Base-by-base conservation (phyloP, 1,140 invertebrate species). In the Ladona fulva region DNA sequence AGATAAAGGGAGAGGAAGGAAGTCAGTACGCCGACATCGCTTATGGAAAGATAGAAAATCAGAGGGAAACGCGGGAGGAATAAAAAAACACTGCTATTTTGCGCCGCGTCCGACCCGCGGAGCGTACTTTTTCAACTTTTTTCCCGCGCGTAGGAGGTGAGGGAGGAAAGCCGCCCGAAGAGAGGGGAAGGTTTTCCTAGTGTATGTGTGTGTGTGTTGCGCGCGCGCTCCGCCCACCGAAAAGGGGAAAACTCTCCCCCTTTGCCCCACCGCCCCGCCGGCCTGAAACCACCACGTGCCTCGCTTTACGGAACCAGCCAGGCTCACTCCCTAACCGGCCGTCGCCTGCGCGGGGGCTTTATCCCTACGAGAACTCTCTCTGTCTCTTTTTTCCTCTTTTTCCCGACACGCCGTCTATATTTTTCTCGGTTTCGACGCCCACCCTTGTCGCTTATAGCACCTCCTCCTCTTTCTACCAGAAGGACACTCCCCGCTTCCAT, bases 101-200 rank as follows among this genome's bases (percentile, higher is more conserved):
- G 1, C 29, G 1, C 8, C 29, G n/a, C n/a, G n/a, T n/a, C n/a
- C n/a, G n/a, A n/a, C n/a, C n/a, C n/a, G n/a, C n/a, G n/a, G n/a
- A n/a, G n/a, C n/a, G 29, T 37, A 37, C 29, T 37, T 37, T 37
- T 37, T 37, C 29, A 37, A 37, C 29, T 37, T 37, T 37, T n/a
- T 37, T 37, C 29, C 29, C 29, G 29, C 29, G 29, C 29, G 77
- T 59, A 74, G 78, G 75, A 75, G 75, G 77, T 74, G 76, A 42
- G 73, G 76, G 77, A 42, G 76, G 78, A 75, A 78, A 80, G 76
- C 59, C 76, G 80, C 76, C 77, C 75, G 78, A 79, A 66, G 52
- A 66, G 52, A 22, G 52, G n/a, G n/a, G 52, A 66, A 66, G 52
- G n/a, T 66, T 37, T 37, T 37, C 29, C 29, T 77, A 80, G 79